These are phyloP conservation scores for Ginglymostoma cirratum DNA, from an alignment of 2,113 vertebrate genomes.

Conservation along the genomic window DNA sequence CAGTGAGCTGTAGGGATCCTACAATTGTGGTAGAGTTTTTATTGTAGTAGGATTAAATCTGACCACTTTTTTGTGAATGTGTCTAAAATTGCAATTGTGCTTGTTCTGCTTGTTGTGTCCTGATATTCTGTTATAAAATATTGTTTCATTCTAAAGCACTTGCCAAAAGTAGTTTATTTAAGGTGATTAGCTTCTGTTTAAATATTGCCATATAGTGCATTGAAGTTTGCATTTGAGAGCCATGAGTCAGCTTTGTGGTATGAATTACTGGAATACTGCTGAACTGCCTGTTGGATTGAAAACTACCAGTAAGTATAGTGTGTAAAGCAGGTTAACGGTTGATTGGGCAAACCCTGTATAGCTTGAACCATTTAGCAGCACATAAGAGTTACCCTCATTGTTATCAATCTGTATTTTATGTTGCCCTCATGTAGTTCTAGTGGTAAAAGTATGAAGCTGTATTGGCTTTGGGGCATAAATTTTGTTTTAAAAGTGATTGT, in stretches of 20 bases:
- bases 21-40: background rate
- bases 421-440: background rate
- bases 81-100: background rate
- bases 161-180: background rate
- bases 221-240: background rate
- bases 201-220: background rate
- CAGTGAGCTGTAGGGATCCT: conserved; percentile 10
- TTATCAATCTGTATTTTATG: background rate
- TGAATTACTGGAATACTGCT: background rate
- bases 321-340: background rate
- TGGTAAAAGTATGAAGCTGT: background rate
- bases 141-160: background rate
- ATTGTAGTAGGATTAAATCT: background rate
- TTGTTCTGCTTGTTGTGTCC: background rate
- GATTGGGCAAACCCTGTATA: background rate
- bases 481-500: background rate
- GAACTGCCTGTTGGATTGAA: background rate
- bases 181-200: background rate
- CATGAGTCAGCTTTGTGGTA: background rate
- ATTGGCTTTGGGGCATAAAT: background rate
- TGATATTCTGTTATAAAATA: too few species aligned
- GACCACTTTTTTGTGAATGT: background rate
- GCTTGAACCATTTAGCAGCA: background rate
- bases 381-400: background rate
- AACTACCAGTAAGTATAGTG: background rate